Evolutionary conservation across 2,113 vertebrate species (phyloP).

Genomic region (Prunella himalayana): DNA sequence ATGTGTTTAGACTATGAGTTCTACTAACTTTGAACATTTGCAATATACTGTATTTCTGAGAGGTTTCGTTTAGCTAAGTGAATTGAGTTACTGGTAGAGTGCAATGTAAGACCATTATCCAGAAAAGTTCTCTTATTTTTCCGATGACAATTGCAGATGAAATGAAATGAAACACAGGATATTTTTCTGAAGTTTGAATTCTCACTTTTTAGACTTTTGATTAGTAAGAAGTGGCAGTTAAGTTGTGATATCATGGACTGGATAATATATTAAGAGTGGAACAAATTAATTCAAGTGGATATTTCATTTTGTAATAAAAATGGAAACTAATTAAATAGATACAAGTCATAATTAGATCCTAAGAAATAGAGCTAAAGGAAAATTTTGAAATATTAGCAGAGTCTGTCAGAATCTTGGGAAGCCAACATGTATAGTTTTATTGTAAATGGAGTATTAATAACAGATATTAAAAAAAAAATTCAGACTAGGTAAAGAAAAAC

Average conservation of each 20-base stretch:
- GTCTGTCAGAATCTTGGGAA: neutral
- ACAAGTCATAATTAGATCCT: neutral
- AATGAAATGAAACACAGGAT: neutral
- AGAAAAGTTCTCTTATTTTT: neutral
- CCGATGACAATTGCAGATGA: neutral
- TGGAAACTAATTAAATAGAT: neutral
- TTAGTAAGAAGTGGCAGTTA: neutral
- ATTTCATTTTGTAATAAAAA: neutral
- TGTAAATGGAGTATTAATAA: neutral
- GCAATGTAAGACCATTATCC: neutral
- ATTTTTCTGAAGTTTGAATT: neutral
- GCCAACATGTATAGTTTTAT: neutral
- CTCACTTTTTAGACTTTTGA: neutral
- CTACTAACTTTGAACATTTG: neutral
- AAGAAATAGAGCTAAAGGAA: neutral
- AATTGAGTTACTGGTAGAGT: neutral
- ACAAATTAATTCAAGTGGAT: neutral
- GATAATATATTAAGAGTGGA: neutral
- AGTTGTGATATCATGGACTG: neutral
- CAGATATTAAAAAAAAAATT: neutral
- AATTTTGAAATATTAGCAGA: neutral
- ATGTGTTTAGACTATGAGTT: neutral
- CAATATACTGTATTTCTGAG: neutral
- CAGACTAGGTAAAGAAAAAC: neutral
- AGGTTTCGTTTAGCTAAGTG: neutral